phyloP scores from a whole-genome alignment of 2,113 vertebrate species.

The Ceuthmochares aereus region DNA sequence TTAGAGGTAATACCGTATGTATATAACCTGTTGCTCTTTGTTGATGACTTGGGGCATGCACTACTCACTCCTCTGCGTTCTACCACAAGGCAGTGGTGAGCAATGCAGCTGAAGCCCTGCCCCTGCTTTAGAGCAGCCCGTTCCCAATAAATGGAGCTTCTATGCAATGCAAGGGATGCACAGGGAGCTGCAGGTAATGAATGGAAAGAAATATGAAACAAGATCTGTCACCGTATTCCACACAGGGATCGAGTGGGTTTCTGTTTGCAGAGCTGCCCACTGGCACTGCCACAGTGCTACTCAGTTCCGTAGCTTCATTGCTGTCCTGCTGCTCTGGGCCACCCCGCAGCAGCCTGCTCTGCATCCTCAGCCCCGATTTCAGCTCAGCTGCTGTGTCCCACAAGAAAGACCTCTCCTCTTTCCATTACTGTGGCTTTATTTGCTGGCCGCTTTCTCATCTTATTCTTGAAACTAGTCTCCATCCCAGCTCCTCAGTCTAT shows the following conservation, averaged over 20 bases:
- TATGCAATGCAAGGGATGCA: not conserved
- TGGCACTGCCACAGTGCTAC: slow-evolving; percentile 38
- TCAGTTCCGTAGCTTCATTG: slow-evolving; percentile 6
- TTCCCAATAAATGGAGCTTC: not conserved
- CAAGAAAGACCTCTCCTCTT: not conserved
- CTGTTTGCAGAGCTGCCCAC: not conserved
- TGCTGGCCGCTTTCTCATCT: not conserved
- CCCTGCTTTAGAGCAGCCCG: not conserved
- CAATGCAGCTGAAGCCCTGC: not conserved
- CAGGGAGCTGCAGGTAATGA: not conserved
- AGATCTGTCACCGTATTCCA: not conserved
- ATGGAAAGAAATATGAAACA: not conserved
- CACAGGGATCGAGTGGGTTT: not conserved
- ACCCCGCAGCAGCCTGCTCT: not conserved
- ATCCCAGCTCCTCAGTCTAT: not conserved
- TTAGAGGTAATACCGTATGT: no score
- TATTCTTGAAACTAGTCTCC: not conserved
- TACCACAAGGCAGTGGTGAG: not conserved
- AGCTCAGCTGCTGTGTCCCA: not conserved
- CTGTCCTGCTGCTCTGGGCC: not conserved
- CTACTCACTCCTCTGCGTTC: accelerated
- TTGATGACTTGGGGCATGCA: not conserved
- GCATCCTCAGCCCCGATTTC: not conserved
- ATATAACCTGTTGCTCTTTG: not conserved
- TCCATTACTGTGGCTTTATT: not conserved